These are phyloP conservation scores for Delphinus delphis DNA, from an alignment of 2,113 vertebrate genomes.

Conservation along the genomic window DNA sequence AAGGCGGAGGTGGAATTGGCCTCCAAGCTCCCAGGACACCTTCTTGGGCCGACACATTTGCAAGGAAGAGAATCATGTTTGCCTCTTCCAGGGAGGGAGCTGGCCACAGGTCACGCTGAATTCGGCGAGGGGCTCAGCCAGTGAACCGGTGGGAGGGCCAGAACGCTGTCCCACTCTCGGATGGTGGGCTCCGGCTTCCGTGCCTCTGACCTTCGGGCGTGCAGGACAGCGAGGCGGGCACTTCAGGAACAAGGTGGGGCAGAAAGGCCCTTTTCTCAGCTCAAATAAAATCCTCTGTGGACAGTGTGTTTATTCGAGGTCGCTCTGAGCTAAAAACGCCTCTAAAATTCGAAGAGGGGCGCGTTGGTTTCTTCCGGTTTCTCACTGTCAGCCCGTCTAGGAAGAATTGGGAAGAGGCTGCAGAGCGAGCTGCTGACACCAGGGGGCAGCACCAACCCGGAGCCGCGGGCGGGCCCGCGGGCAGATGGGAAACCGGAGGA, in stretches of 20 bases:
- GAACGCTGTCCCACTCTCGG: not conserved
- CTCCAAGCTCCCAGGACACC: not conserved
- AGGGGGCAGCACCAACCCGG: conserved; percentile 58
- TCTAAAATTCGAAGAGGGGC: not conserved
- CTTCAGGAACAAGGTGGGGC: not conserved
- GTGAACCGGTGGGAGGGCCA: not conserved
- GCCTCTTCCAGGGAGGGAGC: not conserved
- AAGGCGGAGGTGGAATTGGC: not conserved
- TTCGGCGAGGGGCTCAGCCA: not conserved
- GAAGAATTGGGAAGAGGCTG: not conserved
- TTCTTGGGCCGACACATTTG: not conserved
- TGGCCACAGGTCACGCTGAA: not conserved
- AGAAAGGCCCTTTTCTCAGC: not conserved
- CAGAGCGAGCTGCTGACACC: not conserved
- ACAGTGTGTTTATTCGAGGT: not conserved
- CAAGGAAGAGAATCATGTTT: not conserved
- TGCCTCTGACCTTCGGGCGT: not conserved
- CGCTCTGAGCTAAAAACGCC: not conserved
- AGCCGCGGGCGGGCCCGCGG: not conserved
- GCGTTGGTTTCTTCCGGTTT: not conserved
- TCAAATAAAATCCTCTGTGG: not conserved
- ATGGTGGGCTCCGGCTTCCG: not conserved
- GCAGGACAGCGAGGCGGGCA: not conserved
- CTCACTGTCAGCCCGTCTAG: not conserved
- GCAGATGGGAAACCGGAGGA: accelerated